These are phyloP conservation scores for Agriotes lineatus DNA, from an alignment of 2,888 invertebrate genomes.

Conservation along the genomic window DNA sequence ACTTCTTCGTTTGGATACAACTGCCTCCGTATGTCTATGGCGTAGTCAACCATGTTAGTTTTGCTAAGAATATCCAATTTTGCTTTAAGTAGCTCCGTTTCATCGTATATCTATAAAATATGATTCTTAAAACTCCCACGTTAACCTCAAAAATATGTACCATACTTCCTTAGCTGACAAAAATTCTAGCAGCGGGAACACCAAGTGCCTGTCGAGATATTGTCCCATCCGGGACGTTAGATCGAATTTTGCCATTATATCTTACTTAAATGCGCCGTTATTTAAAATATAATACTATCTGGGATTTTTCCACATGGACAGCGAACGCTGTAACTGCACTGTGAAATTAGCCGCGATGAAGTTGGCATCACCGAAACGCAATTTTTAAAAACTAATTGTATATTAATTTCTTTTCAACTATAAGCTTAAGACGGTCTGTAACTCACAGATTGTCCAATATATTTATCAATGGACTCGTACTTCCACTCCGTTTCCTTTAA, in stretches of 20 bases:
- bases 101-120: slow-evolving; percentile 88
- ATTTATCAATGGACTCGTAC: slow-evolving; percentile 79
- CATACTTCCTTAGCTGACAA: slow-evolving; percentile 94
- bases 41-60: slow-evolving; percentile 99
- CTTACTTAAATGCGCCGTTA: neutral
- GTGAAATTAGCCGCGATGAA: slow-evolving; percentile 12
- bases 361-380: neutral
- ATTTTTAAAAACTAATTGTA: neutral
- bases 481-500: slow-evolving; percentile 87
- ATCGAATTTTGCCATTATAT: slow-evolving; percentile 90
- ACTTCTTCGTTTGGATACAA: slow-evolving; percentile 88
- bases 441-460: slow-evolving; percentile 68
- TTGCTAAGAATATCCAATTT: slow-evolving; percentile 95
- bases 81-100: slow-evolving; percentile 90
- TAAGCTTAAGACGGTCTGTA: neutral
- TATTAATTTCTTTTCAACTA: neutral
- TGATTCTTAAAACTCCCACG: slow-evolving; percentile 57
- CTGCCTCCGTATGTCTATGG: slow-evolving; percentile 93
- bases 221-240: slow-evolving; percentile 93
- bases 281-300: neutral
- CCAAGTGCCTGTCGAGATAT: slow-evolving; percentile 96
- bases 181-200: slow-evolving; percentile 97
- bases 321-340: neutral
- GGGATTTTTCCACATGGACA: neutral
- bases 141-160: slow-evolving; percentile 52